A percentile compares a stretch with the other conserved stretches of the same genome.
Conservation (phyloP, 1,140 invertebrate genomes). For the Diploscapter pachys region DNA sequence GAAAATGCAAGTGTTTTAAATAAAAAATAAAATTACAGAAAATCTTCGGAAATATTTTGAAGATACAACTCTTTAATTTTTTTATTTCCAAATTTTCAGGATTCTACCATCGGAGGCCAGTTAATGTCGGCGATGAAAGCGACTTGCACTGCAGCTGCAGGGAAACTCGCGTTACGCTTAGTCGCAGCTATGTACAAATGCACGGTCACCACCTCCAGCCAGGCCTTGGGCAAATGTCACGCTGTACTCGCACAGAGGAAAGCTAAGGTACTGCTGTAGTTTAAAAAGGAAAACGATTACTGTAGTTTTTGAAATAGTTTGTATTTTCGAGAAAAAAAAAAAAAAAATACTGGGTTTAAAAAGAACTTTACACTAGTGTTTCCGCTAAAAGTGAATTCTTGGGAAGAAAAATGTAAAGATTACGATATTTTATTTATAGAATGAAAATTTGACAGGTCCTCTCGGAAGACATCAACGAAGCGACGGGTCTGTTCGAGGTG, state of each 20-base stretch:
- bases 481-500: conserved; percentile 81
- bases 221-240: conserved; percentile 90
- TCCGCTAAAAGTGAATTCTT: conserved; percentile 2
- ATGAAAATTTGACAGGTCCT: conserved; percentile 66
- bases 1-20: conserved; percentile 28
- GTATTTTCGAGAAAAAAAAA: not conserved
- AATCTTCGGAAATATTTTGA: no score
- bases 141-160: conserved; percentile 80
- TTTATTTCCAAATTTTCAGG: conserved; percentile 20
- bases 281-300: no score
- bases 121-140: conserved; percentile 86
- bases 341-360: not conserved
- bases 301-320: not conserved
- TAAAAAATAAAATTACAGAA: no score
- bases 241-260: conserved; percentile 80
- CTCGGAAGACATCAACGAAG: conserved; percentile 81
- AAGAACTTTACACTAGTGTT: conserved; percentile 1
- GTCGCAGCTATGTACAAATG: conserved; percentile 90
- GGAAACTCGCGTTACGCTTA: conserved; percentile 76
- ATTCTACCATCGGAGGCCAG: conserved; percentile 73
- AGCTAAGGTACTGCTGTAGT: conserved; percentile 65
- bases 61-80: not conserved
- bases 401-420: conserved; percentile 3
- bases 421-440: not conserved
- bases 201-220: conserved; percentile 82